Conservation (phyloP, 2,113 vertebrate genomes). For the human region GRCh38 chr14:80672001-80672500, state of each 20-base stretch:
- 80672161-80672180: slow-evolving; percentile 34
- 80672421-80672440: background rate
- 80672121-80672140: slow-evolving; percentile 39
- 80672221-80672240: slow-evolving; percentile 45
- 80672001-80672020: slow-evolving; percentile 72
- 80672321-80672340: background rate
- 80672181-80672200: slow-evolving; percentile 52
- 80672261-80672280: slow-evolving; percentile 44
- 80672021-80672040: slow-evolving; percentile 55
- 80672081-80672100: slow-evolving; percentile 59
- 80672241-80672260: slow-evolving; percentile 4
- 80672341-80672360: background rate
- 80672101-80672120: slow-evolving; percentile 67
- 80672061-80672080: slow-evolving; percentile 36
- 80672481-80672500: background rate
- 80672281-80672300: background rate
- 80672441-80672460: background rate
- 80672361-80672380: background rate
- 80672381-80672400: background rate
- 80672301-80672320: background rate
- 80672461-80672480: background rate
- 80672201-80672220: slow-evolving; percentile 40
- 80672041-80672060: slow-evolving; percentile 77
- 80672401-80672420: background rate
- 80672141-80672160: slow-evolving; percentile 57